Evolutionary conservation across 2,797 vertebrate genomes (phyloP), one percentile per base, ranked within the genome.

Genomic region (Nyctalus aviator): DNA sequence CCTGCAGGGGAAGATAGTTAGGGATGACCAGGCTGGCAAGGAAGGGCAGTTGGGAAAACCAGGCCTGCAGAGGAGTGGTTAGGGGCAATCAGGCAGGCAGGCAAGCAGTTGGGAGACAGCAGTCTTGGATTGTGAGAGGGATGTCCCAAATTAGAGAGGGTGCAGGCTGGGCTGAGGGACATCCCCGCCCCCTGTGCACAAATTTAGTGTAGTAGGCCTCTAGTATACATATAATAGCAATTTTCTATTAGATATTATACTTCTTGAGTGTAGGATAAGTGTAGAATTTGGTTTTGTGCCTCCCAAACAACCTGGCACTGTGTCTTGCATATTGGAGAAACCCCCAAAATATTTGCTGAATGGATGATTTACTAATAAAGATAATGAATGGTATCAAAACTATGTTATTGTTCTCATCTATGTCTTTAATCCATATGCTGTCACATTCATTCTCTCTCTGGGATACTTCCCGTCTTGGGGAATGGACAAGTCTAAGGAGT

Each of bases 301-400:
- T 87, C 32, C 44, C 8, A 41, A 73, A 88, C 23, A 73, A 14
- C 50, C n/a, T 78, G 53, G 13, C n/a, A 55, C 18, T 62, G 6
- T 72, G 20, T 77, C 62, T 94, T 84, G 30, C 30, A 23, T 41
- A 15, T 35, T 69, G 72, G 30, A 94, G 77, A 84, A 90, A 2
- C 7, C 72, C 71, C 76, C 12, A 46, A 84, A 83, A 57, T 79
- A 81, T 71, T 79, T 79, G 30, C 73, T 84, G 44, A 85, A 66
- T 76, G 57, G 55, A 53, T 87, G 32, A 78, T 0, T 71, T 53
- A 93, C 23, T 86, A 27, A 81, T 48, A 64, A 90, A 78, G n/a
- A 32, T 59, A 85, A 53, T 73, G 66, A 93, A 21, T 73, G 30
- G 25, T 89, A 88, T 69, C 48, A 77, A 91, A 92, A 59, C 64